Conservation (phyloP, 2,888 invertebrate species). For the Nebria brevicollis region DNA sequence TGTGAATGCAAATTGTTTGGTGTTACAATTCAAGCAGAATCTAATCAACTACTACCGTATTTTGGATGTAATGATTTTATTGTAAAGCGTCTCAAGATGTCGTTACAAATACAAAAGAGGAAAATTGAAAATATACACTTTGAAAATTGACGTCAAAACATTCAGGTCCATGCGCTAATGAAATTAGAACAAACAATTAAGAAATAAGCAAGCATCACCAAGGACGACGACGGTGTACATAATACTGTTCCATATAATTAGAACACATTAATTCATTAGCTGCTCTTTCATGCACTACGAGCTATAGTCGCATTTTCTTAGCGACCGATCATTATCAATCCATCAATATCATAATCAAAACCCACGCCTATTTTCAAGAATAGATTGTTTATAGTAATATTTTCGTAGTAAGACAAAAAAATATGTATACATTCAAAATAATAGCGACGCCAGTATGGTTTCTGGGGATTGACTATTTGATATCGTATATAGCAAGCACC, state of each 20-base stretch:
- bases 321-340: background rate
- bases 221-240: constrained; percentile 24
- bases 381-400: background rate
- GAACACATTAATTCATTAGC: constrained; percentile 39
- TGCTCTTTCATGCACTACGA: constrained; percentile 1
- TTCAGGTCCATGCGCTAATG: constrained; percentile 29
- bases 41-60: background rate
- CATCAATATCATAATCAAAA: background rate
- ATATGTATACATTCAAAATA: background rate
- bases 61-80: constrained; percentile 11
- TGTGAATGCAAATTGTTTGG: too few relatives aligned
- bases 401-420: background rate
- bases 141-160: constrained; percentile 25
- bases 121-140: constrained; percentile 30
- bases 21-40: background rate
- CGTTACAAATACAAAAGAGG: constrained; percentile 17
- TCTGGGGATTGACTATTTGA: background rate
- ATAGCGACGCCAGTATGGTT: background rate
- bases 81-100: background rate
- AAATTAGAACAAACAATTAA: constrained; percentile 40
- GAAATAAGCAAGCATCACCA: constrained; percentile 26
- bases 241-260: constrained; percentile 28
- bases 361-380: background rate
- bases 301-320: background rate
- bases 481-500: too few relatives aligned